Conservation (phyloP, 2,113 vertebrate species). For the Nibea coibor region DNA sequence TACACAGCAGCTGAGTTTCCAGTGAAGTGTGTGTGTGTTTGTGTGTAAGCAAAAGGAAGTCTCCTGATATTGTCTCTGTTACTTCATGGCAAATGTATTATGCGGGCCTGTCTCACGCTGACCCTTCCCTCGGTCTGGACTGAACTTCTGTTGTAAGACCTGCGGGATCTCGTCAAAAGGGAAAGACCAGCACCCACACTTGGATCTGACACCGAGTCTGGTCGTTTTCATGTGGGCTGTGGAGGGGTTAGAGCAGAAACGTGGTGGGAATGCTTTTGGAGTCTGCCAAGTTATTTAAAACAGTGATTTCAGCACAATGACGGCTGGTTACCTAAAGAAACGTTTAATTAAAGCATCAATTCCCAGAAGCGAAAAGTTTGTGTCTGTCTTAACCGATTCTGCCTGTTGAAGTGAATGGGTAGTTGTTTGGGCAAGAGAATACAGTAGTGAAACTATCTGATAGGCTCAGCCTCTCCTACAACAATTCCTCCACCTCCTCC, state of each 20-base stretch:
- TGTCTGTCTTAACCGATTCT: neutral
- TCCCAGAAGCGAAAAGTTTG: neutral
- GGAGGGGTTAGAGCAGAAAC: neutral
- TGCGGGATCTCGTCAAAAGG: neutral
- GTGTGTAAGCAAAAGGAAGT: constrained; percentile 72
- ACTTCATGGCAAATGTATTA: constrained; percentile 65
- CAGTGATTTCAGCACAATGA: neutral
- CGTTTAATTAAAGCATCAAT: neutral
- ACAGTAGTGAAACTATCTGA: constrained; percentile 26
- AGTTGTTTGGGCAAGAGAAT: constrained; percentile 14
- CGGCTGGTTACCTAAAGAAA: neutral
- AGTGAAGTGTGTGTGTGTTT: constrained; percentile 58
- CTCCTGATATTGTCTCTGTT: constrained; percentile 63
- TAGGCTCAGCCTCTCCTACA: constrained; percentile 25
- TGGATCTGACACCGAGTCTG: neutral
- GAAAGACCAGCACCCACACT: neutral
- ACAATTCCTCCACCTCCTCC: constrained; percentile 29
- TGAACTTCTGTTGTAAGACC: constrained; percentile 5
- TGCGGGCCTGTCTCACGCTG: constrained; percentile 54
- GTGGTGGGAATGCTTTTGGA: neutral
- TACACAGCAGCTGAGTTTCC: constrained; percentile 48
- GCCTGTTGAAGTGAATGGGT: neutral
- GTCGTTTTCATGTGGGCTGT: neutral
- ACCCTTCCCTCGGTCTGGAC: constrained; percentile 37
- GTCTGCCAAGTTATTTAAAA: neutral